A percentile compares a stretch with the other conserved stretches of the same genome.
phyloP scores from a whole-genome alignment of 1,140 invertebrate species.

The Drosophila pseudoananassae region DNA sequence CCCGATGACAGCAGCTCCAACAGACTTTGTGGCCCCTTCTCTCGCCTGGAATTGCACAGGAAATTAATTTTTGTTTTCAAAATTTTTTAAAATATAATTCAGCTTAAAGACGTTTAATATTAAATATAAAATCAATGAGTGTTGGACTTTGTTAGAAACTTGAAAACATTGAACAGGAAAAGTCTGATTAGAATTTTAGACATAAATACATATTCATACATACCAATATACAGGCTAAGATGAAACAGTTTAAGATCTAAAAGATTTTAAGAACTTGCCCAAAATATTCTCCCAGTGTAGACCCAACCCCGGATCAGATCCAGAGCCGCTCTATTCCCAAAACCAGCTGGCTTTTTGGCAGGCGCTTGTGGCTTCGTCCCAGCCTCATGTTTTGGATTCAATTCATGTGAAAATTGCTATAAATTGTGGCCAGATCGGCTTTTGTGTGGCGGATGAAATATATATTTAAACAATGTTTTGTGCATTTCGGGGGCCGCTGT shows the following conservation, averaged over 20 bases:
- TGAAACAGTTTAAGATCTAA: too few relatives aligned
- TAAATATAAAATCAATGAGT: too few relatives aligned
- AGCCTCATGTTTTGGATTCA: constrained; percentile 34
- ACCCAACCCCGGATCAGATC: constrained; percentile 22
- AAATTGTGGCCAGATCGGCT: constrained; percentile 52
- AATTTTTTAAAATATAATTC: background rate
- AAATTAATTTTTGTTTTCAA: background rate
- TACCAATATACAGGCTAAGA: too few relatives aligned
- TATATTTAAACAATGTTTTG: constrained; percentile 45
- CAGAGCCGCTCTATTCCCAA: constrained; percentile 7
- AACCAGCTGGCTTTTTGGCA: constrained; percentile 54
- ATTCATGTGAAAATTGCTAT: constrained; percentile 81
- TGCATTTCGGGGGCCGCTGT: constrained; percentile 17
- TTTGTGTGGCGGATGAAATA: constrained; percentile 24
- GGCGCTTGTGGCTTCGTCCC: constrained; percentile 61
- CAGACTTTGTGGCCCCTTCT: constrained; percentile 64
- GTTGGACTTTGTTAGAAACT: too few relatives aligned
- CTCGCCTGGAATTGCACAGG: constrained; percentile 9
- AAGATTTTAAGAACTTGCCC: background rate
- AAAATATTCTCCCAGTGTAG: constrained; percentile 9
- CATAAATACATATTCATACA: too few relatives aligned
- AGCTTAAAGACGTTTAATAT: too few relatives aligned
- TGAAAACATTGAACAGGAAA: too few relatives aligned
- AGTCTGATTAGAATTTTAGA: too few relatives aligned
- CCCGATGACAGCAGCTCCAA: constrained; percentile 67